A percentile compares a stretch with the other conserved stretches of the same genome.
Conservation (phyloP, 1,140 invertebrate species). For the Diabrotica virgifera region DNA sequence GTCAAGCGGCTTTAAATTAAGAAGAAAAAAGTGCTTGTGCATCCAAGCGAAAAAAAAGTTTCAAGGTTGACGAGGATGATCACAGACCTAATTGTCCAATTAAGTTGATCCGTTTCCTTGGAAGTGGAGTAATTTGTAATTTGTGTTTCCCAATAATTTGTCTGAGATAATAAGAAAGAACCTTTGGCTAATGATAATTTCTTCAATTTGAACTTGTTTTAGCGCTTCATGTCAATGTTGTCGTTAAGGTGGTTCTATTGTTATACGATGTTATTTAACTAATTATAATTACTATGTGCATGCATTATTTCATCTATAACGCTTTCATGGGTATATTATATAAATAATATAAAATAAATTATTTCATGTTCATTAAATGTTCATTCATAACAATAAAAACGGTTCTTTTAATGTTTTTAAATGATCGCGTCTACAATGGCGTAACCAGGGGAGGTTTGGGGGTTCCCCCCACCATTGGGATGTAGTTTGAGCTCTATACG, state of each 20-base stretch:
- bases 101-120: constrained; percentile 14
- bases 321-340: too few species aligned
- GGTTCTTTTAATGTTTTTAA: too few species aligned
- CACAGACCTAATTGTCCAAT: constrained; percentile 10
- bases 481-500: too few species aligned
- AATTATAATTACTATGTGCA: background rate
- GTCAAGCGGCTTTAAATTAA: too few species aligned
- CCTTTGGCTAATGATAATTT: background rate
- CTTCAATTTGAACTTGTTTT: background rate
- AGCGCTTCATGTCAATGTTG: background rate
- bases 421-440: too few species aligned
- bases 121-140: constrained; percentile 8
- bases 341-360: too few species aligned
- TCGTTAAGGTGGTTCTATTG: constrained; percentile 5
- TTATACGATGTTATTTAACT: constrained; percentile 1
- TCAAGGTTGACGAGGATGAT: constrained; percentile 11
- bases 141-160: background rate
- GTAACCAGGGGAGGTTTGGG: too few species aligned
- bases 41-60: constrained; percentile 6
- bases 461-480: too few species aligned
- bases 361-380: too few species aligned
- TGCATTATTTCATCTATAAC: too few species aligned
- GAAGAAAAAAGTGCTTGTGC: too few species aligned
- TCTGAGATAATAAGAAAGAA: background rate
- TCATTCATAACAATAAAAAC: too few species aligned